Evolutionary conservation across 2,113 vertebrate genomes (phyloP).

Genomic region (Xiphophorus couchianus): DNA sequence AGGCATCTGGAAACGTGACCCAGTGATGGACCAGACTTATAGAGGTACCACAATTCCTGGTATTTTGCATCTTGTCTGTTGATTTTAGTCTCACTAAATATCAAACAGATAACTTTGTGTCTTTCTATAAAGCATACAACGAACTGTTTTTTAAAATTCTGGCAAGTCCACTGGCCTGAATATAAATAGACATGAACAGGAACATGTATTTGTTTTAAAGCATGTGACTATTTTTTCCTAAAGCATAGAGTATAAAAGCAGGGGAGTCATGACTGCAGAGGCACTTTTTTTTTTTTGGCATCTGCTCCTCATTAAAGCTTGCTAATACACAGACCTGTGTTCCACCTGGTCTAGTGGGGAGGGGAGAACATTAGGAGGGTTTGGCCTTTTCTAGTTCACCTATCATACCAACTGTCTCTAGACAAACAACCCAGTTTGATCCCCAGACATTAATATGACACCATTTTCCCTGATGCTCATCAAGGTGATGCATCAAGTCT

Average conservation of each 20-base stretch:
- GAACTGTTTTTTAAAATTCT: too few relatives aligned
- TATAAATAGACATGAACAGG: background rate
- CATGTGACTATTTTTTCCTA: slow-evolving; percentile 2
- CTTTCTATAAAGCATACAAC: too few relatives aligned
- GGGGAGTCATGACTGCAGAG: slow-evolving; percentile 31
- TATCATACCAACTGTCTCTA: slow-evolving; percentile 48
- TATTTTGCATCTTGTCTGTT: too few relatives aligned
- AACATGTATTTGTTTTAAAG: slow-evolving; percentile 1
- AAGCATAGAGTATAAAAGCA: slow-evolving; percentile 29
- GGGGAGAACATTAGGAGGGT: slow-evolving; percentile 29
- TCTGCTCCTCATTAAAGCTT: slow-evolving; percentile 81
- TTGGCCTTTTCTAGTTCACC: slow-evolving; percentile 56
- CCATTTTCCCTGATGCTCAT: slow-evolving; percentile 51
- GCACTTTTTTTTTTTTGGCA: slow-evolving; percentile 57
- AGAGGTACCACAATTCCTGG: too few relatives aligned
- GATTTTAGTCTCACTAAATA: too few relatives aligned
- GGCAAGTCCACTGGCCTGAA: too few relatives aligned
- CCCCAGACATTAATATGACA: slow-evolving; percentile 64
- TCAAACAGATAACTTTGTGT: too few relatives aligned
- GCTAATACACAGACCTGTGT: slow-evolving; percentile 80
- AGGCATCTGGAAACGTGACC: too few relatives aligned
- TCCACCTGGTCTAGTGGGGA: slow-evolving; percentile 75
- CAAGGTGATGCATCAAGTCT: slow-evolving; percentile 31
- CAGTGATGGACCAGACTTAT: too few relatives aligned
- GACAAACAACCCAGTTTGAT: slow-evolving; percentile 48